Percentiles rank a stretch among this genome's conserved stretches.
phyloP scores from a whole-genome alignment of 1,140 invertebrate species.

The Rhizoglyphus robini region DNA sequence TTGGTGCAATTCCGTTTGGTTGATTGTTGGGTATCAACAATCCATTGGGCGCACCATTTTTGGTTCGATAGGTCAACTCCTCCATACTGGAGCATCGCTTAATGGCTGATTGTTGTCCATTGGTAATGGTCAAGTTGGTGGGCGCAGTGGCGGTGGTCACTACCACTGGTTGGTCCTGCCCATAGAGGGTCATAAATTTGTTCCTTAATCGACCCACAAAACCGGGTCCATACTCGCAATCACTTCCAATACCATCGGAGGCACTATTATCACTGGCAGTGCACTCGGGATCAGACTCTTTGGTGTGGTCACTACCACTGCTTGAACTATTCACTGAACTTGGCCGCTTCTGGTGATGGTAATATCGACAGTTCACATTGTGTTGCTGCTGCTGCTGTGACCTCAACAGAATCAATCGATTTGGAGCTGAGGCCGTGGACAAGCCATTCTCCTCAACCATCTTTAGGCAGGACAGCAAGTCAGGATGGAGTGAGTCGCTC shows the following conservation, averaged over 20 bases:
- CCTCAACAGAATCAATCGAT: neutral
- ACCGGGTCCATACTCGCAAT: conserved; percentile 4
- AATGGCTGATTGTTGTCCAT: neutral
- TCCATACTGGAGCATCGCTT: conserved; percentile 10
- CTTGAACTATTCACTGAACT: conserved; percentile 1
- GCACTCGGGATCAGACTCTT: conserved; percentile 2
- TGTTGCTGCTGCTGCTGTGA: too few species aligned
- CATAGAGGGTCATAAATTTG: conserved; percentile 9
- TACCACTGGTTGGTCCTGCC: neutral
- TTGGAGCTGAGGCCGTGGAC: neutral
- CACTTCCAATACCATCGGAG: neutral
- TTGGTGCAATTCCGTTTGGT: neutral
- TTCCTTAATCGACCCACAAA: neutral
- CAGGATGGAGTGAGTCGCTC: too few species aligned
- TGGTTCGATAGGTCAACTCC: conserved; percentile 9
- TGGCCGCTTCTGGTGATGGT: conserved; percentile 1
- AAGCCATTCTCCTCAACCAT: neutral
- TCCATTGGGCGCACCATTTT: neutral
- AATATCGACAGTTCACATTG: neutral
- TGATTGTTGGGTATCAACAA: neutral
- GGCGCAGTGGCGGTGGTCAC: neutral
- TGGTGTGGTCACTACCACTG: neutral
- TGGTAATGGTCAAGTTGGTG: neutral
- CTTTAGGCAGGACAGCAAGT: neutral
- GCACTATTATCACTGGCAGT: neutral